phyloP scores from a whole-genome alignment of 2,113 vertebrate species.

The Dicentrarchus labrax region DNA sequence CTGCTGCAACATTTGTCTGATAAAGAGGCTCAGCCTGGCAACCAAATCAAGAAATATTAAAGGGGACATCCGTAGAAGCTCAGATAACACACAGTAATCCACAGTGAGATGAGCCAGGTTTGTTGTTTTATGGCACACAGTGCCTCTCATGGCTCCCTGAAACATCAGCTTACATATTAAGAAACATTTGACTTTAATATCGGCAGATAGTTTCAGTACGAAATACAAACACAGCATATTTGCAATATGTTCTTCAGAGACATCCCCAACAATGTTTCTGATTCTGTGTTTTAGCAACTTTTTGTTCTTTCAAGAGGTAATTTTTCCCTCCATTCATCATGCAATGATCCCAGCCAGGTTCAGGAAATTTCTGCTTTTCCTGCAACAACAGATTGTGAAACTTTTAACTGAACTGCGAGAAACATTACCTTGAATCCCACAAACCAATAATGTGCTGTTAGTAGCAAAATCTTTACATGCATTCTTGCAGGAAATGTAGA shows the following conservation, averaged over 20 bases:
- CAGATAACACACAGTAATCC: neutral
- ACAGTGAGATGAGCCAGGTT: neutral
- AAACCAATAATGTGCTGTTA: constrained; percentile 39
- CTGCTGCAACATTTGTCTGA: constrained; percentile 35
- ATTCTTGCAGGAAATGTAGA: constrained; percentile 56
- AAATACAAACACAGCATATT: constrained; percentile 23
- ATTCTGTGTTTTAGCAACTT: neutral
- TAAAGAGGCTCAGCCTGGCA: neutral
- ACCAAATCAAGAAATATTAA: constrained; percentile 6
- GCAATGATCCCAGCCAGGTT: neutral
- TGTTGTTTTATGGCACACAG: neutral
- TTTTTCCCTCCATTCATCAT: constrained; percentile 46
- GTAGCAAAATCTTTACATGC: constrained; percentile 33
- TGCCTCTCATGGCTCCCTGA: neutral
- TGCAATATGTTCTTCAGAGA: constrained; percentile 2
- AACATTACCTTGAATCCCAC: constrained; percentile 6
- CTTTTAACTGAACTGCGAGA: constrained; percentile 15
- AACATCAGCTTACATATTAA: neutral
- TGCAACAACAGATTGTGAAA: constrained; percentile 38
- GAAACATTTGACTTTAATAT: neutral
- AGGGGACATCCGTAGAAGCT: neutral
- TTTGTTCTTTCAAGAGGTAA: constrained; percentile 16
- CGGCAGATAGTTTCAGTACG: neutral
- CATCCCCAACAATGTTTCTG: neutral
- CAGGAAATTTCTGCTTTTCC: constrained; percentile 2